Evolutionary conservation across 2,888 invertebrate genomes (phyloP).

Genomic region (Mythimna loreyi): DNA sequence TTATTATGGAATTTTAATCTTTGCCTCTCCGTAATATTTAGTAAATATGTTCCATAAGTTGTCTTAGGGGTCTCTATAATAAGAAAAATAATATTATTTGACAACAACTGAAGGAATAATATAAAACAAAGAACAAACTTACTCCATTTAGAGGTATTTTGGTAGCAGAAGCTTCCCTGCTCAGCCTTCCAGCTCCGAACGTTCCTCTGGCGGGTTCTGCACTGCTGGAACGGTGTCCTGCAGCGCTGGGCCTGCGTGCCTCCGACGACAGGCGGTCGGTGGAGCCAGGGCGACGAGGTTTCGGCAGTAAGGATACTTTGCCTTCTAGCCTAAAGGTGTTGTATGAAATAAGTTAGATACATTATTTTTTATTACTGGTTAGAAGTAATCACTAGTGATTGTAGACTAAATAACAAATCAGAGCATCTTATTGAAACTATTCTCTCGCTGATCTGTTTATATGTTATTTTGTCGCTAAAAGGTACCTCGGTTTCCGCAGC

Average conservation of each 20-base stretch:
- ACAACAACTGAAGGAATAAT: no score
- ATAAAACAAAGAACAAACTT: constrained; percentile 41
- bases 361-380: not conserved
- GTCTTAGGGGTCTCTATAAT: no score
- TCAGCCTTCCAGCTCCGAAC: constrained; percentile 74
- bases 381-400: not conserved
- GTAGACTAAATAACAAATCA: not conserved
- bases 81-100: no score
- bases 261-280: constrained; percentile 83
- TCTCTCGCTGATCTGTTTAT: not conserved
- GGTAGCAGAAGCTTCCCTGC: constrained; percentile 83
- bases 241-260: constrained; percentile 77
- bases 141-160: constrained; percentile 80
- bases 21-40: no score
- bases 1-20: no score
- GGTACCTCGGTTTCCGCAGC: constrained; percentile 81
- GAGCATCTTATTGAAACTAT: not conserved
- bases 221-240: constrained; percentile 82
- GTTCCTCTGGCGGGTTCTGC: constrained; percentile 81
- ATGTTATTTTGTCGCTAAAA: no score
- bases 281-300: constrained; percentile 80
- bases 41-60: no score
- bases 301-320: constrained; percentile 82
- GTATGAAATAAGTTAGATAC: not conserved
- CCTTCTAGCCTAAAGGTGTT: constrained; percentile 74